These are phyloP conservation scores for Danaus plexippus DNA, from an alignment of 1,140 invertebrate genomes.

Conservation along the genomic window DNA sequence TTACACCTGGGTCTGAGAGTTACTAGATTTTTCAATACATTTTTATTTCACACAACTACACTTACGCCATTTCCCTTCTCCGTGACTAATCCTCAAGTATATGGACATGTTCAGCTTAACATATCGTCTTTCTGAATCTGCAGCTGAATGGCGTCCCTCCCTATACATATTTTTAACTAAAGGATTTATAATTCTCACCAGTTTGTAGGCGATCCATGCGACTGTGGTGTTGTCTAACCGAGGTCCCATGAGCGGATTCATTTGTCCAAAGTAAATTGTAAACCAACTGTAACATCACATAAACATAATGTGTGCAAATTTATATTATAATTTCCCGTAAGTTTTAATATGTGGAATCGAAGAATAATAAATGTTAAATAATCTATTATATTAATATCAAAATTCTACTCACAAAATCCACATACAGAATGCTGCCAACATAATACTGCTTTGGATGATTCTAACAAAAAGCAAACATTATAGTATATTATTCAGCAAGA, in stretches of 20 bases:
- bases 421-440: conserved; percentile 43
- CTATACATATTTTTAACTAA: background rate
- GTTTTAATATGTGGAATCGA: no score
- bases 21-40: no score
- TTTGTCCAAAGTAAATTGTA: conserved; percentile 91
- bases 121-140: no score
- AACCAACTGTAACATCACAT: conserved; percentile 81
- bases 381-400: background rate
- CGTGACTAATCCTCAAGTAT: no score
- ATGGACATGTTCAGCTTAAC: no score
- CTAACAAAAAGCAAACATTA: conserved; percentile 27
- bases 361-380: background rate
- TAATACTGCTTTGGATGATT: conserved; percentile 34
- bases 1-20: no score
- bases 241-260: conserved; percentile 95
- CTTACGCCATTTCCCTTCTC: no score
- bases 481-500: background rate
- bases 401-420: conserved; percentile 53
- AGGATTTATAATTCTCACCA: conserved; percentile 72
- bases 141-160: no score
- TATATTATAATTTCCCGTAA: background rate
- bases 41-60: no score
- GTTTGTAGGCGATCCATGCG: conserved; percentile 81
- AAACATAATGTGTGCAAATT: background rate
- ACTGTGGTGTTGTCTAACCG: conserved; percentile 79